A percentile compares a stretch with the other conserved stretches of the same genome.
These are phyloP conservation scores for Trematomus loennbergii DNA, from an alignment of 2,113 vertebrate species.

Conservation along the genomic window DNA sequence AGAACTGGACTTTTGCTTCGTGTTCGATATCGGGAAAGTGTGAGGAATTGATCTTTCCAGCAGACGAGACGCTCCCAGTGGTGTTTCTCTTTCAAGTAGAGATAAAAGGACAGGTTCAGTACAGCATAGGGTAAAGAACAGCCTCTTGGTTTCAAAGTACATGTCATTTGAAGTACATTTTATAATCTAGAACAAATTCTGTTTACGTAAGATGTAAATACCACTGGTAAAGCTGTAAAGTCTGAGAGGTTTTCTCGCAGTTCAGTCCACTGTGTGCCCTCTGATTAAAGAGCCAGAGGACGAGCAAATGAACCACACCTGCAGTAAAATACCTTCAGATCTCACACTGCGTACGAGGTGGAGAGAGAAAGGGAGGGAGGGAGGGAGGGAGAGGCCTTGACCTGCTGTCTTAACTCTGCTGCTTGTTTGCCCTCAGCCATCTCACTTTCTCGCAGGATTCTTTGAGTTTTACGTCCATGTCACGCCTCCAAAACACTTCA, in stretches of 20 bases:
- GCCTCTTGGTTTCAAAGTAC: neutral
- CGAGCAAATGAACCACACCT: conserved; percentile 37
- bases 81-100: neutral
- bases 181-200: neutral
- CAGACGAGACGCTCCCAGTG: neutral
- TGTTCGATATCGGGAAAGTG: too few relatives aligned
- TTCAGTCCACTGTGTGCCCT: neutral
- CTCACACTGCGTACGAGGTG: neutral
- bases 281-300: conserved; percentile 24
- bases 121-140: neutral
- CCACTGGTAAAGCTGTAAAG: neutral
- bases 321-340: conserved; percentile 38
- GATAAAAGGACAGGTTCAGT: neutral
- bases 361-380: neutral
- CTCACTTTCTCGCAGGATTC: conserved; percentile 53
- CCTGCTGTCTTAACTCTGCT: conserved; percentile 10
- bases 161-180: neutral
- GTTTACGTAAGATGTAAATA: neutral
- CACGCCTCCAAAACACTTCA: conserved; percentile 20
- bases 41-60: neutral
- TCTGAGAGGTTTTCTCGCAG: conserved; percentile 22
- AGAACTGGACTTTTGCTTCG: too few relatives aligned
- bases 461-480: conserved; percentile 16
- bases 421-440: neutral
- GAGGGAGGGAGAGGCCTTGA: conserved; percentile 1